Evolutionary conservation across 1,140 invertebrate genomes (phyloP).

Genomic region (Pseudachorutes palmiensis): DNA sequence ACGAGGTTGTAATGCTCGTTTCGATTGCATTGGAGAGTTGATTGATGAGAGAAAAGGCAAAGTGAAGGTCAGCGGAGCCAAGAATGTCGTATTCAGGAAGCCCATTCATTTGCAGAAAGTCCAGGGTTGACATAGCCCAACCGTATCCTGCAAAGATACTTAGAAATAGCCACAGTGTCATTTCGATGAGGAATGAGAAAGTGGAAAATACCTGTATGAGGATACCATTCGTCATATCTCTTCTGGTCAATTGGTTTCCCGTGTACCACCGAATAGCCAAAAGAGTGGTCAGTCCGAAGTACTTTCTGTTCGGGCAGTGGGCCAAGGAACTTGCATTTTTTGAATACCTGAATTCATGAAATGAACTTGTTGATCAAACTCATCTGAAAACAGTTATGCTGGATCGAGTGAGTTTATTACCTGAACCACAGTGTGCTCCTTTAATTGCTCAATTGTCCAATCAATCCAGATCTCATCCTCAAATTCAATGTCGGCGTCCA

Average conservation of each 20-base stretch:
- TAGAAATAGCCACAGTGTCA: no score
- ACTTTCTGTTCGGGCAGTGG: slow-evolving; percentile 7
- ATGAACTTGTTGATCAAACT: no score
- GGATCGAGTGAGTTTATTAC: no score
- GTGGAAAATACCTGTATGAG: no score
- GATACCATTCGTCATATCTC: slow-evolving; percentile 26
- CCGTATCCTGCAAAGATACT: no score
- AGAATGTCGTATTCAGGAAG: slow-evolving; percentile 21
- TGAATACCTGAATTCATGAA: slow-evolving; percentile 10
- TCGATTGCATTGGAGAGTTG: slow-evolving; percentile 18
- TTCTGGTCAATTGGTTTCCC: slow-evolving; percentile 22
- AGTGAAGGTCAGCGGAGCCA: slow-evolving; percentile 23
- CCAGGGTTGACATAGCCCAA: slow-evolving; percentile 16
- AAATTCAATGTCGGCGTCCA: slow-evolving; percentile 22
- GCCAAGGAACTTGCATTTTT: slow-evolving; percentile 21
- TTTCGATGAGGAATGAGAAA: no score
- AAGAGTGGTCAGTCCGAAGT: slow-evolving; percentile 14
- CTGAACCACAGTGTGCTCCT: slow-evolving; percentile 20
- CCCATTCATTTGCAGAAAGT: neutral
- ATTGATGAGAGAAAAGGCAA: slow-evolving; percentile 21
- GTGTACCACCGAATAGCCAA: slow-evolving; percentile 21
- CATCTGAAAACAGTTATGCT: no score
- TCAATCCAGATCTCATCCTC: slow-evolving; percentile 15
- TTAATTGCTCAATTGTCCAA: neutral
- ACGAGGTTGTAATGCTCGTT: neutral